phyloP scores from a whole-genome alignment of 2,797 vertebrate genomes.

The Sebastes melanostomus region DNA sequence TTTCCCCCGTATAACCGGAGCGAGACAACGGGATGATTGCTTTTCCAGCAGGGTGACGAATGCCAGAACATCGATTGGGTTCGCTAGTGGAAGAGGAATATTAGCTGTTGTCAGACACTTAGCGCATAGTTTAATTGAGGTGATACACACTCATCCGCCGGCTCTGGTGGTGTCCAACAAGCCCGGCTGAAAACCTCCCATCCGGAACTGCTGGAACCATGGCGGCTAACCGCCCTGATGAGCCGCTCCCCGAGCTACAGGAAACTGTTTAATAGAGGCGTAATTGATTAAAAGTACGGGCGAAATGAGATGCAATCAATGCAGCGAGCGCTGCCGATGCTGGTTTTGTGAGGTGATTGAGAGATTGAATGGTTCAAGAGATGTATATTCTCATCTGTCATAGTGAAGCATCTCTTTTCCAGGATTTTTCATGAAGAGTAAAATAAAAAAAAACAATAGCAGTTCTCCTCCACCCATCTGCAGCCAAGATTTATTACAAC shows the following conservation, averaged over 20 bases:
- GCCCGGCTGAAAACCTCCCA: slow-evolving; percentile 77
- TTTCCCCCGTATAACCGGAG: slow-evolving; percentile 52
- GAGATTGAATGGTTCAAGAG: slow-evolving; percentile 1
- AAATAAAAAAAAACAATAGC: not conserved
- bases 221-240: slow-evolving; percentile 60
- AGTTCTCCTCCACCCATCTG: not conserved
- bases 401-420: not conserved
- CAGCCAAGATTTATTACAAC: slow-evolving; percentile 37
- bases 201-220: slow-evolving; percentile 78
- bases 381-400: not conserved
- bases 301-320: slow-evolving; percentile 59
- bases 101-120: slow-evolving; percentile 86
- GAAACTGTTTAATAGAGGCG: slow-evolving; percentile 61
- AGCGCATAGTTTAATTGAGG: slow-evolving; percentile 83
- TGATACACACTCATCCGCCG: slow-evolving; percentile 80
- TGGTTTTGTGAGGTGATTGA: slow-evolving; percentile 26
- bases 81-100: slow-evolving; percentile 80
- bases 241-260: slow-evolving; percentile 57
- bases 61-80: slow-evolving; percentile 82
- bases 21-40: slow-evolving; percentile 82
- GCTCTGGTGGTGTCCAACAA: slow-evolving; percentile 81
- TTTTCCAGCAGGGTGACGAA: slow-evolving; percentile 80
- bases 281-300: slow-evolving; percentile 74
- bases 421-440: not conserved
- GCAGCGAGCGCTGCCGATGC: not conserved